Base-by-base conservation (phyloP, 2,797 vertebrate species). In the Coracias cyanogaster region DNA sequence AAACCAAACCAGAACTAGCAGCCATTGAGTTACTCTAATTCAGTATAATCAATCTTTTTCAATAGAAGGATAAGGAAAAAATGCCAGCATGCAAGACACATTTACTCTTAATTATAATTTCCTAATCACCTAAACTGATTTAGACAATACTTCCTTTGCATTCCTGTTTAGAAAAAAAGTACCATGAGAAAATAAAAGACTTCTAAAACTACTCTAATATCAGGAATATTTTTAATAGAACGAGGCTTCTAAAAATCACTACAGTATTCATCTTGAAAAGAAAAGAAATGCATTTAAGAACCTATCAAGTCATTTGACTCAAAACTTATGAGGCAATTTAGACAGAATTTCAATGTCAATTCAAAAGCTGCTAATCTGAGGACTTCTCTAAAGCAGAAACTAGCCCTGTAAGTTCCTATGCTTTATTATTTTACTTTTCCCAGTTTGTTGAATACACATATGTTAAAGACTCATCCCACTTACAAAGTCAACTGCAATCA, bases 61-160 rank as follows among this genome's bases (percentile, higher is more conserved):
- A 95, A 65, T 3, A 82, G 57, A 61, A 10, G n/a, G 10, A 20
- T 24, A 69, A 79, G 46, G 55, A 90, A 93, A 92, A 90, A 93
- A 77, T 48, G 26, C 26, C 48, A 77, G 15, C 66, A 61, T 61
- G 80, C n/a, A 77, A 92, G 58, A 91, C 49, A 94, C 7, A n/a
- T 82, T 89, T 95, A 64, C 25, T 78, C 39, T 62, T 92, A 69
- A 93, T 90, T 93, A 86, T 89, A 43, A 92, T 52, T 89, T 94
- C 29, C 43, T 85, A 93, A 91, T 92, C 83, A 89, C 81, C 45
- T 87, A 37, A 82, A 87, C 39, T 55, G 35, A 86, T 79, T 86
- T 73, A 82, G 73, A 81, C 48, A 95, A 91, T 82, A 71, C 18
- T 87, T 91, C 51, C 45, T 76, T 58, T 48, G 24, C 12, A 0